Percentiles rank a stretch among this genome's conserved stretches.
These are phyloP conservation scores for Neomonachus schauinslandi DNA, from an alignment of 2,113 vertebrate genomes.

Conservation along the genomic window DNA sequence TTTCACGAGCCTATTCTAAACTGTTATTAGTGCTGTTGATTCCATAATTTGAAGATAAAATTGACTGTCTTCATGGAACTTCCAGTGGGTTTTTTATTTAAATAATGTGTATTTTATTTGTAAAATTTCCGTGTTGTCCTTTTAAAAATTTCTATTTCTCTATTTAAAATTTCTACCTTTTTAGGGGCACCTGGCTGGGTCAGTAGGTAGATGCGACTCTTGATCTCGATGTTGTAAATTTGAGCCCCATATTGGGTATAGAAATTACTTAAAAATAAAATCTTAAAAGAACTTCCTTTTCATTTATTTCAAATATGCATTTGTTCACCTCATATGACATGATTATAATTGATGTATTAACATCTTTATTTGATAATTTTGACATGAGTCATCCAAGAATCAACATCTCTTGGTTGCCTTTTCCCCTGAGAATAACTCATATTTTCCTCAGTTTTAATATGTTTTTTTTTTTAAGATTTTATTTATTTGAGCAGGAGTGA, in stretches of 20 bases:
- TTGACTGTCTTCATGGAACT: neutral
- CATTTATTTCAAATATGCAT: neutral
- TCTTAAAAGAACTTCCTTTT: too few relatives aligned
- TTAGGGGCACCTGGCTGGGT: neutral
- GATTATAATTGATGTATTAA: neutral
- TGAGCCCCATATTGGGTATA: neutral
- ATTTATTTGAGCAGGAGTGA: neutral
- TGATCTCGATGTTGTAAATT: neutral
- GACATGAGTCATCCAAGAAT: neutral
- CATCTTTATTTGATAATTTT: neutral
- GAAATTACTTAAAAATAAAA: neutral
- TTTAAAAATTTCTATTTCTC: neutral
- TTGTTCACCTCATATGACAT: neutral
- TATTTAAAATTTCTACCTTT: neutral
- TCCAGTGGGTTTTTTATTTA: neutral
- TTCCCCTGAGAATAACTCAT: neutral
- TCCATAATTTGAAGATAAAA: neutral
- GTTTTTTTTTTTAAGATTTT: neutral
- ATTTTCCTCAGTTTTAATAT: neutral
- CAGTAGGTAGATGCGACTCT: neutral
- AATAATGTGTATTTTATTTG: neutral
- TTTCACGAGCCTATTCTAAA: neutral
- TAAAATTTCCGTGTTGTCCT: neutral
- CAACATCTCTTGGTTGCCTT: neutral
- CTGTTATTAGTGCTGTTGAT: neutral